Base-by-base conservation (phyloP, 2,888 invertebrate genomes). In the Apodemia zela region DNA sequence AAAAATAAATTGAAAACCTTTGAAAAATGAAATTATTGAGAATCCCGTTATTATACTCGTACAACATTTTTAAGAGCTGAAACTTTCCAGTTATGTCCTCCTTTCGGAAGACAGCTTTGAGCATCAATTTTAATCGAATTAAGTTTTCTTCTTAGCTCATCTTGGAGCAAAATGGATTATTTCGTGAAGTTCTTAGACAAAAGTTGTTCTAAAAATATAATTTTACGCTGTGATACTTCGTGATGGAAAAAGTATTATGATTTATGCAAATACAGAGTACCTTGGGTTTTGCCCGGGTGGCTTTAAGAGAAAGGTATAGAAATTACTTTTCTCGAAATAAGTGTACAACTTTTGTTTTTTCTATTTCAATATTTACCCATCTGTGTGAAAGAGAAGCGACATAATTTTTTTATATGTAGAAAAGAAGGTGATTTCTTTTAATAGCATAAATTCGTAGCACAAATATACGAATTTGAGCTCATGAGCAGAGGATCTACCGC, bases 81-180 rank as follows among this genome's bases (percentile, higher is more conserved):
- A 54, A 54, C 51, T 54, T 45, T 45, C 18, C 13, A 54, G 54
- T 25, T 15, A 54, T 54, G 54, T 11, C 54, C 25, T 54, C 25
- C 25, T 25, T 54, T 54, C 54, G 6, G 21, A 25, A 54, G 25
- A 54, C 15, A 25, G 54, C 54, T 54, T 25, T 54, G 54, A 54
- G 25, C 13, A 15, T 54, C 21, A 13, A 54, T 25, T 54, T 54
- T 54, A 54, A 54, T 54, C 54, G 54, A 54, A 54, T 54, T 25
- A 54, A 54, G 54, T 54, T 54, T 51, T 25, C 54, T 54, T 54
- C 25, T 45, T 29, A 54, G 54, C 54, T 54, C 25, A 25, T 13
- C 54, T 54, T 54, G 15, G 25, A 54, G 15, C 54, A 25, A 54
- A 54, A 25, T 54, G 11, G 54, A 54, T 51, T 51, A 51, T 51